These are phyloP conservation scores for Sitodiplosis mosellana DNA, from an alignment of 1,140 invertebrate genomes.

Conservation along the genomic window DNA sequence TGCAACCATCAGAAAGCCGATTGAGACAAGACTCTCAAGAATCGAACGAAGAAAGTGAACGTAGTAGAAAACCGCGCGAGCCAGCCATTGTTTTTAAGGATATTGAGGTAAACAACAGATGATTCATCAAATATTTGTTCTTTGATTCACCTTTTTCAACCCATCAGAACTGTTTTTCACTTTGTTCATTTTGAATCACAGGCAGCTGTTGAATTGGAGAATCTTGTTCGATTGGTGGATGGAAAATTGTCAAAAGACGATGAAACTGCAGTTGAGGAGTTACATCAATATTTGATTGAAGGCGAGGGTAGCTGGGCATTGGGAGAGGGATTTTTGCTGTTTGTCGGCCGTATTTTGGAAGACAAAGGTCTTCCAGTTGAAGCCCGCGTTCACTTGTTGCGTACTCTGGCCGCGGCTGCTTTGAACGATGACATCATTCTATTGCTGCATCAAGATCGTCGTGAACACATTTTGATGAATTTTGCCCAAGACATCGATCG, in stretches of 20 bases:
- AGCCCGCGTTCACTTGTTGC: slow-evolving; percentile 41
- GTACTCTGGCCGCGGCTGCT: slow-evolving; percentile 52
- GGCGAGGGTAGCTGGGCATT: slow-evolving; percentile 82
- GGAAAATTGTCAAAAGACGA: slow-evolving; percentile 48
- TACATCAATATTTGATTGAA: slow-evolving; percentile 69
- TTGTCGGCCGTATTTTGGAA: slow-evolving; percentile 52
- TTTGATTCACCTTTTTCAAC: slow-evolving; percentile 3
- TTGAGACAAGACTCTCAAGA: slow-evolving; percentile 46
- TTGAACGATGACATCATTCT: slow-evolving; percentile 81
- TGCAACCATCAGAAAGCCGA: slow-evolving; percentile 27
- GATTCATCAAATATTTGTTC: neutral
- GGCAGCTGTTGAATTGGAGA: slow-evolving; percentile 43
- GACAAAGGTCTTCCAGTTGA: slow-evolving; percentile 36
- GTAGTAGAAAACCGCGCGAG: slow-evolving; percentile 51
- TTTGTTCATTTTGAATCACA: slow-evolving; percentile 13
- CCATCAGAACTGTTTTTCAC: neutral
- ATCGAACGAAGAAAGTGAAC: slow-evolving; percentile 42
- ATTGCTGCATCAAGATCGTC: slow-evolving; percentile 72
- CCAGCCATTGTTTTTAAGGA: slow-evolving; percentile 71
- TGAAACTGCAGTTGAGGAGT: slow-evolving; percentile 50
- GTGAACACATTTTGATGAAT: slow-evolving; percentile 77
- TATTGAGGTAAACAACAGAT: slow-evolving; percentile 38
- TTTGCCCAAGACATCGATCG: slow-evolving; percentile 70
- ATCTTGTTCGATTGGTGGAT: slow-evolving; percentile 37
- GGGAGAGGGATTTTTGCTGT: slow-evolving; percentile 67